Base-by-base conservation (phyloP, 2,113 vertebrate species). In the Rhabdornis inornatus region DNA sequence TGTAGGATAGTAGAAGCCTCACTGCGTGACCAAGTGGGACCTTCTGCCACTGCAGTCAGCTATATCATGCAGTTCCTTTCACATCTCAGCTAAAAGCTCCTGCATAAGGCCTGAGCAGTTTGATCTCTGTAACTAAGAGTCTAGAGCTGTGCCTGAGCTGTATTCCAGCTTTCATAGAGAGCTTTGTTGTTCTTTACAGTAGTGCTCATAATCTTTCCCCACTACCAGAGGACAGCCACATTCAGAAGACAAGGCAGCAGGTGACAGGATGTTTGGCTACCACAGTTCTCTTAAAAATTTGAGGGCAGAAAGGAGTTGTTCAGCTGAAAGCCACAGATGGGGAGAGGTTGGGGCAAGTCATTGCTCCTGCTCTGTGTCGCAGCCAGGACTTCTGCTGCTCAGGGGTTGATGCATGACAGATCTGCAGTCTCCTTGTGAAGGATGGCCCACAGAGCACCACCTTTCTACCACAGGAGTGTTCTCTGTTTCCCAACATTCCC, bases 231-330 rank as follows among this genome's bases (percentile, higher is more conserved):
- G 59, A 80, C 71, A 90, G 71, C 63, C 35, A n/a, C 11, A 0
- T 77, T 90, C 64, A 77, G 70, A 92, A 86, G 66, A n/a, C 8
- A 25, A 83, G 53, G 50, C 78, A 75, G 72, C 94, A 81, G 56
- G 35, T 83, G 76, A 78, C 79, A 96, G 93, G 92, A 96, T 90
- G 85, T 88, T 63, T 68, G 28, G 49, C 79, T 91, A 57, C 83
- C 60, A 81, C 89, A 63, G n/a, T 37, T 88, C 37, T 80, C 80
- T 86, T 72, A 53, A 63, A 69, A 87, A 83, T 71, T 53, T 79
- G 78, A 89, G 61, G 45, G 61, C 57, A 90, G 82, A 87, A 85
- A 71, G 60, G 21, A 71, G 33, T 78, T 81, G 33, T 75, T 92
- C 40, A 60, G 53, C 75, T 96, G 79, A 85, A 95, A 92, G 90